Conservation (phyloP, 2,113 vertebrate species). For the Entomyzon cyanotis region DNA sequence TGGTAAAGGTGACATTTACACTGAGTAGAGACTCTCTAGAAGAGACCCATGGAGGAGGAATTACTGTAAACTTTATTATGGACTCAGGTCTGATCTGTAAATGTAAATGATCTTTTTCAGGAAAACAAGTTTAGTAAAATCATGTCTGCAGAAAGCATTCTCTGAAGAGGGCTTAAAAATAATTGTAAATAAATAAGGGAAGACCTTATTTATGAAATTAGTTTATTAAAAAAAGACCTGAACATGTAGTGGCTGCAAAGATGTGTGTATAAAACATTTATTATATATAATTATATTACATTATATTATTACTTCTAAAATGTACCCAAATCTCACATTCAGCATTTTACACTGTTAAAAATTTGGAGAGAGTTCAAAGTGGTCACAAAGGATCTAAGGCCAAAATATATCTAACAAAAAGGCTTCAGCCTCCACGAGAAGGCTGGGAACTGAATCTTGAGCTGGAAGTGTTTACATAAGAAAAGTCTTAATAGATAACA, state of each 20-base stretch:
- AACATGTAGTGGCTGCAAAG: not conserved
- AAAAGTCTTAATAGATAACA: not conserved
- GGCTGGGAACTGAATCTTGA: not conserved
- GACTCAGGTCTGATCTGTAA: not conserved
- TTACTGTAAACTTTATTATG: not conserved
- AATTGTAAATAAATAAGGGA: not conserved
- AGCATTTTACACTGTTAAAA: not conserved
- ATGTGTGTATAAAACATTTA: not conserved
- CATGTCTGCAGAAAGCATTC: not conserved
- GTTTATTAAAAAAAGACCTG: not conserved
- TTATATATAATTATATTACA: no score
- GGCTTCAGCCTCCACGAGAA: not conserved
- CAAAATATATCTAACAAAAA: not conserved
- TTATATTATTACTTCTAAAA: not conserved
- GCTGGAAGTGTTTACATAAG: not conserved
- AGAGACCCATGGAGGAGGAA: not conserved
- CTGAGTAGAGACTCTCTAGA: not conserved
- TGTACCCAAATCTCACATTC: not conserved
- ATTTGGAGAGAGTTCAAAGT: not conserved
- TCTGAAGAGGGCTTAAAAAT: not conserved
- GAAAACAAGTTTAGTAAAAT: not conserved
- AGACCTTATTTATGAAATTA: not conserved
- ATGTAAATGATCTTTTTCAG: not conserved
- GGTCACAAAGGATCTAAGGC: not conserved
- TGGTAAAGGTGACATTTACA: not conserved